These are phyloP conservation scores for Neotoma lepida DNA, from an alignment of 2,113 vertebrate genomes.

Conservation along the genomic window DNA sequence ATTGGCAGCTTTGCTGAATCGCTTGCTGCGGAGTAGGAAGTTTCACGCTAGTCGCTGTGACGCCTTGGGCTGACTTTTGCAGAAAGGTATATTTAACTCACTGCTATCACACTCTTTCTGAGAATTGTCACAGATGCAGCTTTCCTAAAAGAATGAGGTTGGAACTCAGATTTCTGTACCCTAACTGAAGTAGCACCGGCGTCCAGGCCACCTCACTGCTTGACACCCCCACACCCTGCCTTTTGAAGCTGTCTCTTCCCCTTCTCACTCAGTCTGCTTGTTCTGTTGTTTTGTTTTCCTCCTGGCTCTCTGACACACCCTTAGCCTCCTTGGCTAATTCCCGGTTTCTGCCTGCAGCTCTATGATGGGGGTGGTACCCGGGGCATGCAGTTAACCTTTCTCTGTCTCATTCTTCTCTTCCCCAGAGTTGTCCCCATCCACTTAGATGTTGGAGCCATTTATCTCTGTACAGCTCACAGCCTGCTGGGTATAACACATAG, in stretches of 20 bases:
- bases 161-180: not conserved
- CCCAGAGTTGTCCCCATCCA: not conserved
- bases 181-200: not conserved
- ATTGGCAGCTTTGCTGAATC: not conserved
- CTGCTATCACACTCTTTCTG: not conserved
- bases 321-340: slow-evolving; percentile 15
- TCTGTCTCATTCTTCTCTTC: not conserved
- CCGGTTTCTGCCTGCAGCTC: not conserved
- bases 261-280: not conserved
- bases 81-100: not conserved
- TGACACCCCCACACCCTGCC: not conserved
- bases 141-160: not conserved
- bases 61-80: not conserved
- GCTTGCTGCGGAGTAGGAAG: not conserved
- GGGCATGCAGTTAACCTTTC: not conserved
- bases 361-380: not conserved
- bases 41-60: rapidly evolving
- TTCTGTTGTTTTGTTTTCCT: not conserved
- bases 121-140: not conserved
- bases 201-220: not conserved
- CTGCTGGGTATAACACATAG: not conserved
- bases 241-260: not conserved
- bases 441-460: not conserved
- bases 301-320: too few species aligned
- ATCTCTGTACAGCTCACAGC: not conserved